Percentiles rank a stretch among this genome's conserved stretches.
Evolutionary conservation across 30 jellyfish, hydroid and myxozoan genomes (phyloP).

Genomic region (Phacellophora camtschatica): DNA sequence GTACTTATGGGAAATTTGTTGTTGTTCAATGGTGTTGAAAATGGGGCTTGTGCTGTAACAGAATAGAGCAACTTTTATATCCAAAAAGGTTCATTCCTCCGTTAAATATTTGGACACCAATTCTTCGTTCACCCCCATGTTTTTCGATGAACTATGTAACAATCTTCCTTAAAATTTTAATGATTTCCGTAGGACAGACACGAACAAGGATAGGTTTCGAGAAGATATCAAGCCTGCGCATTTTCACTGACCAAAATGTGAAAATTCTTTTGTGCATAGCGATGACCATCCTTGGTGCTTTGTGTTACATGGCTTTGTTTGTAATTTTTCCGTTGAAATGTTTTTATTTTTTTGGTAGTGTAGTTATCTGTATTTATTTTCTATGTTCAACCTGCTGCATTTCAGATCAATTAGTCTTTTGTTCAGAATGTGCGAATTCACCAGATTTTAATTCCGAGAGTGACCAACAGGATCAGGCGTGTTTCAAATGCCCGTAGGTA

Average conservation of each 20-base stretch:
- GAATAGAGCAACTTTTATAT: no score
- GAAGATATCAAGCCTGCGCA: conserved; percentile 16
- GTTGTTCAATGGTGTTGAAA: no score
- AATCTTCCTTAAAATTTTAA: no score
- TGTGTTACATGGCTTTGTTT: not conserved
- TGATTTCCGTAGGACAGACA: no score
- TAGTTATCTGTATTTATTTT: not conserved
- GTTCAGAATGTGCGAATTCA: conserved; percentile 1
- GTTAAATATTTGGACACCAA: no score
- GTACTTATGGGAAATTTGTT: no score
- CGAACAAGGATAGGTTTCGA: no score
- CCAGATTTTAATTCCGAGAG: not conserved
- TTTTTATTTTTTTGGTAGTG: not conserved
- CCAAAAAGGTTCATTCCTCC: no score
- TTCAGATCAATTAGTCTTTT: conserved; percentile 7
- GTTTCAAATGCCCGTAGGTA: conserved; percentile 16
- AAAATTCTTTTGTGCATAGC: not conserved
- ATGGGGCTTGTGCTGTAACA: no score
- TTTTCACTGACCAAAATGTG: not conserved
- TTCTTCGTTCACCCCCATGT: no score
- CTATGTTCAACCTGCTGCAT: conserved; percentile 10
- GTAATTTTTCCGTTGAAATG: not conserved
- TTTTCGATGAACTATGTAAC: no score
- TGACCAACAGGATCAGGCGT: conserved; percentile 10
- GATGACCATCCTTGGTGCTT: not conserved